phyloP scores from a whole-genome alignment of 1,140 invertebrate species.

The Dicyema japonicum region DNA sequence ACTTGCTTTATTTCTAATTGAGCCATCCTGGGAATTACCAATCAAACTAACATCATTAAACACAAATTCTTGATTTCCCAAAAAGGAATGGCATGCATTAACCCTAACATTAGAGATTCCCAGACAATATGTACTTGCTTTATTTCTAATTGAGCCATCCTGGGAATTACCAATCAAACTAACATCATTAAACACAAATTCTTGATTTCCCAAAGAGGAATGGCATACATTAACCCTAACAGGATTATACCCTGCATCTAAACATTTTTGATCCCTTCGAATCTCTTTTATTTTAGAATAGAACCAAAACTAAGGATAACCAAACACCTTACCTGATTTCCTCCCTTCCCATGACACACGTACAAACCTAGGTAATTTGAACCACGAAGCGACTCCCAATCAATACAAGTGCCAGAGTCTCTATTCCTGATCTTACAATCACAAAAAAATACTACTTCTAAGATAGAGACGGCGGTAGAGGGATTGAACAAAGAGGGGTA shows the following conservation, averaged over 20 bases:
- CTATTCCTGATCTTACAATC: slow-evolving; percentile 15
- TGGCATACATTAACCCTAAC: slow-evolving; percentile 7
- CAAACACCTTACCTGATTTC: slow-evolving; percentile 9
- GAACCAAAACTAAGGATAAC: slow-evolving; percentile 54
- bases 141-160: too few relatives aligned
- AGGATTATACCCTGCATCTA: slow-evolving; percentile 61
- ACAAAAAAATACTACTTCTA: too few relatives aligned
- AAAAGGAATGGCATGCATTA: slow-evolving; percentile 3
- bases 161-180: too few relatives aligned
- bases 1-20: too few relatives aligned
- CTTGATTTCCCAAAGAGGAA: slow-evolving; percentile 3
- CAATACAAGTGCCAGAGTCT: slow-evolving; percentile 14
- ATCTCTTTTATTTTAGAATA: slow-evolving; percentile 75
- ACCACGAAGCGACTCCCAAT: slow-evolving; percentile 13
- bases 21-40: too few relatives aligned
- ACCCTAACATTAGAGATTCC: too few relatives aligned
- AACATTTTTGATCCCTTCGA: slow-evolving; percentile 63
- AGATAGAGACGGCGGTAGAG: slow-evolving; percentile 6
- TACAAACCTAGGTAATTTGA: slow-evolving; percentile 17
- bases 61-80: slow-evolving; percentile 4
- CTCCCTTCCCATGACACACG: slow-evolving; percentile 16
- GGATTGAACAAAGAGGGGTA: slow-evolving; percentile 54
- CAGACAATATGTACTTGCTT: too few relatives aligned
- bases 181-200: slow-evolving; percentile 3
- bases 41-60: slow-evolving; percentile 2